phyloP scores from a whole-genome alignment of 1,140 invertebrate species.

The Forficula auricularia region DNA sequence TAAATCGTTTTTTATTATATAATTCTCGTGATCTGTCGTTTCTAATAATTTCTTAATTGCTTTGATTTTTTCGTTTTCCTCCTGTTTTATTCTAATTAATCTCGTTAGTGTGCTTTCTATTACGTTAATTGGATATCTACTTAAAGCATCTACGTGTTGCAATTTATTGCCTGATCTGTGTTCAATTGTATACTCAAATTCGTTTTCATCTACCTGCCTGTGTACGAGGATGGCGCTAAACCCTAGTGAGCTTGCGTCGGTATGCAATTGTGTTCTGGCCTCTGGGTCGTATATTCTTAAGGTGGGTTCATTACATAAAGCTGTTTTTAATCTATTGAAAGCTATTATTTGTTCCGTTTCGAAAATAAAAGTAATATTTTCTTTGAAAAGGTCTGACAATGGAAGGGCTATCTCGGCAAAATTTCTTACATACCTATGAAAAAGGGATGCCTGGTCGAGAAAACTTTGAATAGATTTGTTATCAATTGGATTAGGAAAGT shows the following conservation, averaged over 20 bases:
- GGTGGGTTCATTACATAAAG: conserved; percentile 11
- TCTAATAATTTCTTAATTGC: conserved; percentile 2
- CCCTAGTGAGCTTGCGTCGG: conserved; percentile 17
- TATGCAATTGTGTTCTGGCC: conserved; percentile 15
- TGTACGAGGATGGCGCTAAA: conserved; percentile 22
- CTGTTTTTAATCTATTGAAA: conserved; percentile 11
- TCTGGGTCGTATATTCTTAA: conserved; percentile 15
- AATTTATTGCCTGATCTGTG: conserved; percentile 21
- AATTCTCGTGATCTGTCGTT: not conserved
- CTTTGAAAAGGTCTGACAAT: conserved; percentile 7
- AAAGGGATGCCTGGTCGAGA: conserved; percentile 11
- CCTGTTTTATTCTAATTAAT: not conserved
- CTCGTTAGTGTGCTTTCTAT: conserved; percentile 8
- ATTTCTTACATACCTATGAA: too few species aligned
- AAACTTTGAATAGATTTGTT: too few species aligned
- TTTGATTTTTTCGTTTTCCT: conserved; percentile 3
- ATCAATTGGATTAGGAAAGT: too few species aligned
- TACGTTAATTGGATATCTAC: not conserved
- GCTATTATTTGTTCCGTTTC: conserved; percentile 6
- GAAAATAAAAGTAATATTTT: conserved; percentile 1
- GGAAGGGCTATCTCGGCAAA: conserved; percentile 14
- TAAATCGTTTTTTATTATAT: conserved; percentile 5
- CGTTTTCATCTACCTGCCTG: conserved; percentile 13
- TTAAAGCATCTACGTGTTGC: conserved; percentile 17
- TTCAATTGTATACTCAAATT: conserved; percentile 26